Base-by-base conservation (phyloP, 2,888 invertebrate species). In the Teleiodes luculella region DNA sequence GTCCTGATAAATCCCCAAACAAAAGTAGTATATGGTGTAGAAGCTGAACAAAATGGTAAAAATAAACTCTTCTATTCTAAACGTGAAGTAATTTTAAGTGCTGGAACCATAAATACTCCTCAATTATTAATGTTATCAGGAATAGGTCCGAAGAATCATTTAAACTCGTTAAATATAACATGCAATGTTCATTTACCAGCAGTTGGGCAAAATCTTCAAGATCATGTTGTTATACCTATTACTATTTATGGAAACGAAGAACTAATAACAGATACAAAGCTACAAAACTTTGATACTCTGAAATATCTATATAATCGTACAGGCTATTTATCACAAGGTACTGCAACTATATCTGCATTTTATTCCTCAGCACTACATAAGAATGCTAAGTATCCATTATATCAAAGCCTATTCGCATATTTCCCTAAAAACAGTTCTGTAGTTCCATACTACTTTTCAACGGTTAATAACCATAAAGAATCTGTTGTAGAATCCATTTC, bases 321-420 rank as follows among this genome's bases (percentile, higher is more conserved):
- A 24, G 93, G 91, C 0, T 75, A 76, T 0, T 61, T 90, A 52
- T 72, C 78, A 1, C 74, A 72, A 31, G 79, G 78, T 4, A 81
- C 78, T 0, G 90, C 91, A 13, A 88, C 91, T 75, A 92, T 90
- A 0, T 90, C 93, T 86, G 93, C 91, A 1, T 94, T 93, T 66
- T 58, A 82, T 74, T 67, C 85, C 78, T 3, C 80, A 83, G 16
- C 39, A 24, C 6, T 24, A 6, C 57, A 66, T 80, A 1, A 74
- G 80, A 61, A 66, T 72, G 53, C 76, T 67, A 64, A 45, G 1
- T 61, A 54, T 47, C 62, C 66, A 7, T 52, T 71, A 70, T 68
- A 60, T 47, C 62, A 67, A 47, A 63, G 57, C 14, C 62, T 65
- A 31, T 49, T 65, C 6, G 18, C 10, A 1, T 11, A 51, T 52